These are phyloP conservation scores for Etheostoma cragini DNA, from an alignment of 2,113 vertebrate genomes.

Conservation along the genomic window DNA sequence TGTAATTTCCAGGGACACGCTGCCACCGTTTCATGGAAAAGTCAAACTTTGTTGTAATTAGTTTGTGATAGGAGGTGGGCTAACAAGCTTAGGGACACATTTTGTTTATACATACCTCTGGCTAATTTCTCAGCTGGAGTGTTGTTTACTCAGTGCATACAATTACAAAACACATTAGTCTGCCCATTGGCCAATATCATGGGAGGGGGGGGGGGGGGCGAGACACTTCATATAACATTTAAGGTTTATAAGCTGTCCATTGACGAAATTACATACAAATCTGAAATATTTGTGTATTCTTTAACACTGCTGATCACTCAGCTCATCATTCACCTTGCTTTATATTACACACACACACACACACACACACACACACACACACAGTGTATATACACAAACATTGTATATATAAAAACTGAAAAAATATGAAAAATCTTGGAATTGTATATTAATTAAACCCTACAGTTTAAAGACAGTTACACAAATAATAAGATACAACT, in stretches of 20 bases:
- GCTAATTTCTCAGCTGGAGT: conserved; percentile 71
- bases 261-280: conserved; percentile 12
- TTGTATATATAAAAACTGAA: too few species aligned
- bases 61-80: conserved; percentile 57
- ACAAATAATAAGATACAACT: too few species aligned
- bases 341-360: too few species aligned
- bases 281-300: conserved; percentile 8
- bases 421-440: too few species aligned
- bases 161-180: conserved; percentile 64
- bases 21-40: conserved; percentile 39
- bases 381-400: too few species aligned
- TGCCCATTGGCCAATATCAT: conserved; percentile 63
- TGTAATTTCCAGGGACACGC: conserved; percentile 41
- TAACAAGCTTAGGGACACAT: conserved; percentile 69
- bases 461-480: neutral
- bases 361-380: too few species aligned
- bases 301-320: neutral
- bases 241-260: conserved; percentile 16
- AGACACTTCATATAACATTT: conserved; percentile 37
- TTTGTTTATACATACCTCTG: conserved; percentile 64
- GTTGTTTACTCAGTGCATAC: conserved; percentile 64
- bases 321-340: too few species aligned
- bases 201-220: too few species aligned
- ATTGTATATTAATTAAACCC: neutral
- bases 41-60: conserved; percentile 66